Conservation (phyloP, 2,113 vertebrate species). For the Monarcha castaneiventris region DNA sequence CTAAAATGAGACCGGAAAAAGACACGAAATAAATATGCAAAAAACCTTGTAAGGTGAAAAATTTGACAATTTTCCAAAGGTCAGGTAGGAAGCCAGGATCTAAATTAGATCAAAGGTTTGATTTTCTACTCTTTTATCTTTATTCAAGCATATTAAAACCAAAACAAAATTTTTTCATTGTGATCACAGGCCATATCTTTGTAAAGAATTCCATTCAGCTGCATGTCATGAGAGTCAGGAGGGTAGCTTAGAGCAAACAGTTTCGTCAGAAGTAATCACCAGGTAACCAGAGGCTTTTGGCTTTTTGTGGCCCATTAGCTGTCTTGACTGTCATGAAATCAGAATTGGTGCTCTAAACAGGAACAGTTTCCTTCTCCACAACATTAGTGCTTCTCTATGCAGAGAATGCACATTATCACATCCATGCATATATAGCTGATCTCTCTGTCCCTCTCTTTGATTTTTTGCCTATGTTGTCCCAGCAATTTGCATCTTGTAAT, state of each 20-base stretch:
- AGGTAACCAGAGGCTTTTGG: background rate
- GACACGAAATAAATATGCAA: constrained; percentile 8
- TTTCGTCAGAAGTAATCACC: background rate
- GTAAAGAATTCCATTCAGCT: background rate
- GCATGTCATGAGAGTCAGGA: background rate
- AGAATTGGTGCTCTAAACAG: background rate
- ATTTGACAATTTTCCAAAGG: constrained; percentile 31
- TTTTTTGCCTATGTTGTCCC: background rate
- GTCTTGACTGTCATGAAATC: background rate
- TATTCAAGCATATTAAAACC: background rate
- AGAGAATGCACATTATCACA: background rate
- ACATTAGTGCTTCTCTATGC: background rate
- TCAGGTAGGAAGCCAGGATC: constrained; percentile 25
- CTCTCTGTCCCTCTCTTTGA: background rate
- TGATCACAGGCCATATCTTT: background rate
- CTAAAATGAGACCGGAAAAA: constrained; percentile 42
- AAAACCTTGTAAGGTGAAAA: background rate
- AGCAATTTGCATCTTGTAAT: background rate
- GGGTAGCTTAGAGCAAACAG: background rate
- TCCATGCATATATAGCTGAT: background rate
- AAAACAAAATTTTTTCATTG: background rate
- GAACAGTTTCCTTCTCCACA: background rate
- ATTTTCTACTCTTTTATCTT: background rate
- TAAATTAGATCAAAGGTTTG: background rate
- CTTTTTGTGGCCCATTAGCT: background rate